Evolutionary conservation across 2,797 vertebrate genomes (phyloP).

Genomic region (Arnoldichthys spilopterus): DNA sequence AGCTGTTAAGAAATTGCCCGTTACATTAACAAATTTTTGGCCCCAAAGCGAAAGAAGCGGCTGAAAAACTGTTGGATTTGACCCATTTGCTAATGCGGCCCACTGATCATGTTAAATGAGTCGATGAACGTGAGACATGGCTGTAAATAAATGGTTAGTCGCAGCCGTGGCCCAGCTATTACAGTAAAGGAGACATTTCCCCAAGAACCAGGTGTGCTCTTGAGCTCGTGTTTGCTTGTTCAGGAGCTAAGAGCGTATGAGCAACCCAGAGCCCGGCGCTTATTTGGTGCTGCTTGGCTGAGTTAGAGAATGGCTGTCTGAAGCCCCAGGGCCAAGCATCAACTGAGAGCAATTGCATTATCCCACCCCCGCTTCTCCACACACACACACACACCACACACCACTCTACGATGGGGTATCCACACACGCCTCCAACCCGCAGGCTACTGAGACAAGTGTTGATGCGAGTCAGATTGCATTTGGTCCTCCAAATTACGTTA

Average conservation of each 20-base stretch:
- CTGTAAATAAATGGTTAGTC: neutral
- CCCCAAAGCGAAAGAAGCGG: too few relatives aligned
- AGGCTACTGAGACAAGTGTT: slow-evolving; percentile 54
- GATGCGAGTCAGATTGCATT: slow-evolving; percentile 55
- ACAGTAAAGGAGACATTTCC: neutral
- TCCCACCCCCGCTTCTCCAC: slow-evolving; percentile 61
- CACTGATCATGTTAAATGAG: too few relatives aligned
- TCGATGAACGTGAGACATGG: neutral
- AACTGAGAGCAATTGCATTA: slow-evolving; percentile 79
- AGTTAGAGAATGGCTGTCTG: slow-evolving; percentile 74
- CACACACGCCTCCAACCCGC: slow-evolving; percentile 40
- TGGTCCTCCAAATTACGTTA: slow-evolving; percentile 44
- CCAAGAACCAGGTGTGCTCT: neutral
- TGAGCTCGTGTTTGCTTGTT: slow-evolving; percentile 42
- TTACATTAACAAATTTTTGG: too few relatives aligned
- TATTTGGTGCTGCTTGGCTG: slow-evolving; percentile 76
- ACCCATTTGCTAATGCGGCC: too few relatives aligned
- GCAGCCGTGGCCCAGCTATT: neutral
- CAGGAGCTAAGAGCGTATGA: slow-evolving; percentile 61
- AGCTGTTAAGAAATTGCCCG: too few relatives aligned
- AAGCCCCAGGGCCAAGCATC: slow-evolving; percentile 72
- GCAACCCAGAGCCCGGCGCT: slow-evolving; percentile 70
- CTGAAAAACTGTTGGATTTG: too few relatives aligned
- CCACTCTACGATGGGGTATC: slow-evolving; percentile 52
- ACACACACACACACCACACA: slow-evolving; percentile 67